phyloP scores from a whole-genome alignment of 2,888 invertebrate species.

The Drosophila planitibia region DNA sequence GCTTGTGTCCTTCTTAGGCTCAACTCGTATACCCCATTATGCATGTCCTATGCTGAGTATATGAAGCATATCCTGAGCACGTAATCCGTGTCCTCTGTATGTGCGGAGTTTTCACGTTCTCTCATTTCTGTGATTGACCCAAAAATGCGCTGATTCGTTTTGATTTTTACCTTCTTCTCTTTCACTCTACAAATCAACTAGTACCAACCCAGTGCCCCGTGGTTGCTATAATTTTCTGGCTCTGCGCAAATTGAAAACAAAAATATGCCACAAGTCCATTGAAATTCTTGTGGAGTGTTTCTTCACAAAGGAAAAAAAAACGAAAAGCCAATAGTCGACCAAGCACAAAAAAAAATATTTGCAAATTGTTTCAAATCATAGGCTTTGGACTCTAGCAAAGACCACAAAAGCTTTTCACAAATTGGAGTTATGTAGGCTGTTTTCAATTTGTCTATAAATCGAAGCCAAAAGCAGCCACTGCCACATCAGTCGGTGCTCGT shows the following conservation, averaged over 20 bases:
- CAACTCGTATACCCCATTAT: constrained; percentile 6
- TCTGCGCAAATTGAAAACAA: constrained; percentile 67
- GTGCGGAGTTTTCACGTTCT: constrained; percentile 21
- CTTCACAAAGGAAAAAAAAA: not conserved
- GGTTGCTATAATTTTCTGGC: constrained; percentile 22
- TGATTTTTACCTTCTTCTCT: constrained; percentile 60
- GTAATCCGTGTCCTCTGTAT: constrained; percentile 56
- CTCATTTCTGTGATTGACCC: constrained; percentile 66
- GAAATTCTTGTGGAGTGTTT: constrained; percentile 28
- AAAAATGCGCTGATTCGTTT: constrained; percentile 76
- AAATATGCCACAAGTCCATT: constrained; percentile 47
- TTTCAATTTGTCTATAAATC: constrained; percentile 9
- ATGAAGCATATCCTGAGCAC: constrained; percentile 54
- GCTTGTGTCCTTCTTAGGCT: not conserved
- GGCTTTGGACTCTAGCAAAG: constrained; percentile 11
- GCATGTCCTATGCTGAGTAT: not conserved
- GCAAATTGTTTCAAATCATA: constrained; percentile 36
- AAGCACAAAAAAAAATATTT: constrained; percentile 18
- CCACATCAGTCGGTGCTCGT: constrained; percentile 43
- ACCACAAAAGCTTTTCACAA: constrained; percentile 7
- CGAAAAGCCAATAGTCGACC: constrained; percentile 7
- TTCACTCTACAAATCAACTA: constrained; percentile 7
- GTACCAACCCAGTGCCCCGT: constrained; percentile 1
- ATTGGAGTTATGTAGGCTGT: not conserved
- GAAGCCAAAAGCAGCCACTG: constrained; percentile 12